Evolutionary conservation across 53 echinoderm and acorn worm genomes (phyloP), one percentile per base, ranked within the genome.

Genomic region (Holothuria leucospilota): DNA sequence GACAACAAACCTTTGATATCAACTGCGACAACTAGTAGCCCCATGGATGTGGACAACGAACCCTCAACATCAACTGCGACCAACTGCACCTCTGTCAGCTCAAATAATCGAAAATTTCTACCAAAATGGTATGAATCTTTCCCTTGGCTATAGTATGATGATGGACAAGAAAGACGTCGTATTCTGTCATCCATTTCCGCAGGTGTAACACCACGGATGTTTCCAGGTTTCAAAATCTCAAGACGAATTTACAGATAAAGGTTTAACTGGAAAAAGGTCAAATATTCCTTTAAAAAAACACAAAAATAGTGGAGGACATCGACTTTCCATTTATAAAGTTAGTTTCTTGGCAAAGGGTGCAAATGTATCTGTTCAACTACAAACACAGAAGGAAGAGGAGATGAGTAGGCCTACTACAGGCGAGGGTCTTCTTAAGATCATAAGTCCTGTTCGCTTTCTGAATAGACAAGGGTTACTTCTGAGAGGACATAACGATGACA

Each of bases 51-150:
- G 42, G 42, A 42, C 42, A 42, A 42, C 42, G 42, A 42, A 42
- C 42, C 42, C 42, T 42, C 9, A 9, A 42, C 42, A 42, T 42
- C 42, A 42, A 42, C 9, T 42, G 42, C 42, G 42, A 42, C 42
- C 5, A 42, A 42, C 42, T 6, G 42, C 42, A 42, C 42, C 42
- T 42, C 42, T 42, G 42, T 42, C n/a, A 64, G 4, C 5, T 7
- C 65, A 64, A 64, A 64, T 6, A 64, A 64, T 27, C 23, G 65
- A 27, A 64, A 27, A 64, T 64, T 64, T 27, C 65, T 64, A 7
- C 65, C 27, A 23, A 64, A 64, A 27, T 64, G 65, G 65, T 64
- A 64, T 64, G 65, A 64, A 27, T 24, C 65, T 24, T 64, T 64
- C 27, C 65, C 65, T 23, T 64, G 65, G 65, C 23, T 64, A 5